Percentiles rank a stretch among this genome's conserved stretches.
Evolutionary conservation across 2,113 vertebrate genomes (phyloP).

Genomic region (Ariopsis seemanni): DNA sequence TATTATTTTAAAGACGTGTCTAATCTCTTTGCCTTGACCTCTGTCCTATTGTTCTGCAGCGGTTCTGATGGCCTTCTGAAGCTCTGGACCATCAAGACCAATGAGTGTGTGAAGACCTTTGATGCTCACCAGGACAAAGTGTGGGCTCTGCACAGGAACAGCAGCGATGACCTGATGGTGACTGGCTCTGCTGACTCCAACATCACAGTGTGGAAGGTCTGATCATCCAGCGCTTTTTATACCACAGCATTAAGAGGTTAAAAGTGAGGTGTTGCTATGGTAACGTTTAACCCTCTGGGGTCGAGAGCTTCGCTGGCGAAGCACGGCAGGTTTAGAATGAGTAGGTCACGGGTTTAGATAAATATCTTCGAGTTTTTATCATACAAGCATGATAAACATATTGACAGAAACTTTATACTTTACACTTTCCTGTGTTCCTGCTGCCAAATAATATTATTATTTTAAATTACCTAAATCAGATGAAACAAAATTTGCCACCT

Average conservation of each 20-base stretch:
- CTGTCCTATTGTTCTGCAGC: conserved; percentile 60
- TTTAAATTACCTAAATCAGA: too few species aligned
- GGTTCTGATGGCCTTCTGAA: conserved; percentile 93
- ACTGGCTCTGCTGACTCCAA: conserved; percentile 87
- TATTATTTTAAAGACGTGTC: not conserved
- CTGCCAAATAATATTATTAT: too few species aligned
- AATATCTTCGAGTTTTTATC: too few species aligned
- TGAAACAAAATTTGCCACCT: too few species aligned
- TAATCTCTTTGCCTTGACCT: not conserved
- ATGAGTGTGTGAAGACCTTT: conserved; percentile 90
- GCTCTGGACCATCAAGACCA: conserved; percentile 96
- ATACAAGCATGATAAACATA: too few species aligned
- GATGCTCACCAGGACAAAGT: conserved; percentile 93
- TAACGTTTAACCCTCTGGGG: not conserved
- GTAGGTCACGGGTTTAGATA: too few species aligned
- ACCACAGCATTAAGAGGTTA: not conserved
- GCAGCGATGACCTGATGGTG: conserved; percentile 78
- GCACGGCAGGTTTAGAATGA: too few species aligned
- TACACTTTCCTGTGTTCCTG: too few species aligned
- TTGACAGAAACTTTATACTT: too few species aligned
- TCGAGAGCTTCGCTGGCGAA: too few species aligned
- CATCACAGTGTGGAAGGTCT: conserved; percentile 87
- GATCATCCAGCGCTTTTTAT: not conserved
- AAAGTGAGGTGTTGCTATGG: not conserved
- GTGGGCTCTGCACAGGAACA: conserved; percentile 88